Base-by-base conservation (phyloP, 2,888 invertebrate species). In the Noctua pronuba region DNA sequence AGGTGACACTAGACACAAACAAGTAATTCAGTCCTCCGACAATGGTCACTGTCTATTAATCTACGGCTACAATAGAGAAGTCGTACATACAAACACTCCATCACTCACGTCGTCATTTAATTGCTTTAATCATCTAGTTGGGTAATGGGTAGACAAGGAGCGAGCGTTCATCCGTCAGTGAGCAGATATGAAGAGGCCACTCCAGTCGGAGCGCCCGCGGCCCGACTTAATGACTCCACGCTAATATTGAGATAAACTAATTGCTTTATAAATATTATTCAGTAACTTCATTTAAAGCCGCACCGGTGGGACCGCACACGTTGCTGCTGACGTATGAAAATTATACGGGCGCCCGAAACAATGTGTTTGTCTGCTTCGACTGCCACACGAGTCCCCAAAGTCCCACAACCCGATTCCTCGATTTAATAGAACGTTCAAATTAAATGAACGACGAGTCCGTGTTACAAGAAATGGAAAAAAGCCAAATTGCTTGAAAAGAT, bases 221-320 rank as follows among this genome's bases (percentile, higher is more conserved):
- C 90, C 79, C 87, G 88, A 90, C 91, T 91, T 94, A 94, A 94
- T 93, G 90, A 91, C 89, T 91, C 88, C 87, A 88, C 90, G 91
- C 91, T 93, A 93, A 92, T 94, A 92, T 91, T 90, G 88, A 94
- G 94, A 94, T 95, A 94, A 95, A 94, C 92, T 94, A 93, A 94
- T 94, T 92, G 93, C 92, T 93, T 92, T 93, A 92, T 93, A 94
- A 93, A 93, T 93, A 93, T 93, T 91, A 92, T 90, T 91, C 90
- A 88, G 88, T 92, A 91, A 92, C 91, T 93, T 92, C 89, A 92
- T 93, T 88, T 93, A 92, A 86, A 86, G 81, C 86, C 88, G 80
- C 85, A 84, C 84, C 83, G 73, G 16, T 18, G 84, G 85, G 93
- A 90, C 93, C 92, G 85, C 93, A 93, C 93, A 91, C 90, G 90